Conservation (phyloP, 1,140 invertebrate genomes). For the Whitmania pigra region DNA sequence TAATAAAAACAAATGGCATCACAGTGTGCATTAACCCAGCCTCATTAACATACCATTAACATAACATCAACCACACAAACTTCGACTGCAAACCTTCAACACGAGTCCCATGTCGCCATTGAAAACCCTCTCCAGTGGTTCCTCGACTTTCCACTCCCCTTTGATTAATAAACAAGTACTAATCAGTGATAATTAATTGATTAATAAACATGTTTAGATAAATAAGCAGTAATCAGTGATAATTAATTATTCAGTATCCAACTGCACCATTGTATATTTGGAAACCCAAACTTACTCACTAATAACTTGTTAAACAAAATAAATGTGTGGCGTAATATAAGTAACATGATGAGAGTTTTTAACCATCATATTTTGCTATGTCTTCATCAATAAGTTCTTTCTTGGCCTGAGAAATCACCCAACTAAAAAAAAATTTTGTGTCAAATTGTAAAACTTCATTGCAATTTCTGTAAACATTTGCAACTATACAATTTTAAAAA, state of each 20-base stretch:
- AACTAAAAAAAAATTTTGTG: constrained; percentile 9
- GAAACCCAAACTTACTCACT: too few relatives aligned
- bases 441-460: too few relatives aligned
- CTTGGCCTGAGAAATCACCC: neutral
- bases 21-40: too few relatives aligned
- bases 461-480: too few relatives aligned
- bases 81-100: constrained; percentile 5
- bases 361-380: constrained; percentile 1
- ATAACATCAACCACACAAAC: too few relatives aligned
- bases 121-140: constrained; percentile 1
- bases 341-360: neutral
- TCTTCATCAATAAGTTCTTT: neutral
- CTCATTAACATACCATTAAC: too few relatives aligned
- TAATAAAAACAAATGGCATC: too few relatives aligned
- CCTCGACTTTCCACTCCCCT: constrained; percentile 15
- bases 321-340: too few relatives aligned
- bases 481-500: too few relatives aligned
- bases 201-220: neutral
- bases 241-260: neutral
- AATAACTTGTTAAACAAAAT: too few relatives aligned
- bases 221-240: neutral
- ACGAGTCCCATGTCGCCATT: constrained; percentile 6
- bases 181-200: neutral
- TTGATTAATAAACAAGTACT: neutral
- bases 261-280: neutral